Evolutionary conservation across 1,140 invertebrate genomes (phyloP), one percentile per base, ranked within the genome.

Genomic region (Gyrodactylus bullatarudis): DNA sequence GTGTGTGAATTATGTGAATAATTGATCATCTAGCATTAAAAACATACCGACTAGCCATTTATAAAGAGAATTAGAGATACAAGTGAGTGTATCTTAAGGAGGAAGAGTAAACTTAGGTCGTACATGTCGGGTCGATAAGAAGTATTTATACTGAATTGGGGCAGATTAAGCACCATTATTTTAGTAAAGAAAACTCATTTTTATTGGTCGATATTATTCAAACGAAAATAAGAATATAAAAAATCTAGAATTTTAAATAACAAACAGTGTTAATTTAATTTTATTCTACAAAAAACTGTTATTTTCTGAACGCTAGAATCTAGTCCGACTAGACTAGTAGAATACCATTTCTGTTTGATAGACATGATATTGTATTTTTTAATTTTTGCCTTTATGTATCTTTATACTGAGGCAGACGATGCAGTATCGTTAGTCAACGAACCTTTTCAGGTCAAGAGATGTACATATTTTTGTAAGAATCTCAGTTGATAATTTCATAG

Each of bases 401-500:
- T n/a, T n/a, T n/a, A n/a, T n/a, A n/a, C n/a, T n/a, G n/a, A n/a
- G n/a, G n/a, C n/a, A n/a, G n/a, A n/a, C n/a, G 34, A 54, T 54
- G 34, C 8, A 54, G 8, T 54, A 8, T 54, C 8, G 8, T 8
- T 16, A 8, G n/a, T 16, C 8, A 54, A 54, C 8, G 34, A n/a
- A 54, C n/a, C 34, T 54, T 54, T n/a, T 8, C 34, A n/a, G 8
- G 8, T 16, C 8, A 54, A 54, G n/a, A 8, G 34, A 16, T 54
- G 34, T 54, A 16, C 34, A 54, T 54, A 54, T n/a, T 54, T 54
- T 54, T 54, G 34, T 54, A 54, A 54, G 34, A 16, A 54, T 16
- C 34, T 54, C n/a, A 16, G 8, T 54, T 16, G n/a, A 16, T 8
- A n/a, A 8, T 16, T 54, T n/a, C 8, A 54, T 74, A 80, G 80